These are phyloP conservation scores for Mythimna lalbum DNA, from an alignment of 2,888 invertebrate genomes.

Conservation along the genomic window DNA sequence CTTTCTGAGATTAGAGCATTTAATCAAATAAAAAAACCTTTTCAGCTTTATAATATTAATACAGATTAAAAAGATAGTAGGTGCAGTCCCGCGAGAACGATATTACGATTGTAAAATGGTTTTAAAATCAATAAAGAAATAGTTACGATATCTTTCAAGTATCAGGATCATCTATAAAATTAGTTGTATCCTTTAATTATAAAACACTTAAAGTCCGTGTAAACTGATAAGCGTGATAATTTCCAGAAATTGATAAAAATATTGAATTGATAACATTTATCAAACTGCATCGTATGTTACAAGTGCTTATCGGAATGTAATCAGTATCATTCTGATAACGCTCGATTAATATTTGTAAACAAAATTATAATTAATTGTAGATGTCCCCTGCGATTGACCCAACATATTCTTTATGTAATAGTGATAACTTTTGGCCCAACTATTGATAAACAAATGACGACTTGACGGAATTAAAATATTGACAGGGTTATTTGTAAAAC, in stretches of 20 bases:
- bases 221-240: conserved; percentile 3
- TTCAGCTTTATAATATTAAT: too few species aligned
- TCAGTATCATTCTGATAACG: conserved; percentile 19
- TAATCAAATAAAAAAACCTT: too few species aligned
- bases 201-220: conserved; percentile 11
- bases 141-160: conserved; percentile 8
- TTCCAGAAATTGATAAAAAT: conserved; percentile 22
- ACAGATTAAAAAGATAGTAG: not conserved
- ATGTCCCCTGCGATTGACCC: conserved; percentile 11
- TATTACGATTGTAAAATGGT: not conserved
- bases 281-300: conserved; percentile 27
- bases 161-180: not conserved
- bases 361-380: conserved; percentile 22
- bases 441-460: conserved; percentile 3
- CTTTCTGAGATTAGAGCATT: too few species aligned
- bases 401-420: conserved; percentile 12
- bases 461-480: not conserved
- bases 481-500: too few species aligned
- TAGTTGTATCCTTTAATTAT: not conserved
- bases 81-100: not conserved
- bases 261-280: conserved; percentile 28
- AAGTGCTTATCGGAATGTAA: conserved; percentile 4
- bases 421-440: conserved; percentile 11
- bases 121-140: not conserved
- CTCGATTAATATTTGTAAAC: conserved; percentile 7